Percentiles rank a stretch among this genome's conserved stretches.
Evolutionary conservation across 2,797 vertebrate genomes (phyloP).

Genomic region (Leptodactylus fallax): DNA sequence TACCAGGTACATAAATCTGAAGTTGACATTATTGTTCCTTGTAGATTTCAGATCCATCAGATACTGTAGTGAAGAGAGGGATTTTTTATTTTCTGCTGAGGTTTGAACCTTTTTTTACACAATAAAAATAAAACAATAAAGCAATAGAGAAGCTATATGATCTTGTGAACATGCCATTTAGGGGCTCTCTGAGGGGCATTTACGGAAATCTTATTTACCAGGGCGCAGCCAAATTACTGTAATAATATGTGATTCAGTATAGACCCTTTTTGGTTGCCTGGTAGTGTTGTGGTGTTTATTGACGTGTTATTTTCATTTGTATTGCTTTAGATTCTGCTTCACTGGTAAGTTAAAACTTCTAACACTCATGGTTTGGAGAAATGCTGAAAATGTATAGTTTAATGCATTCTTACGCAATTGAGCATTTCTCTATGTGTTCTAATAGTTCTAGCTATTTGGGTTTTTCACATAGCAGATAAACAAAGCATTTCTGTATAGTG

Average conservation of each 20-base stretch:
- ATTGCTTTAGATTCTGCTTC: background rate
- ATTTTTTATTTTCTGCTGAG: background rate
- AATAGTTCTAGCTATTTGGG: background rate
- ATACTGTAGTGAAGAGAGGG: too few relatives aligned
- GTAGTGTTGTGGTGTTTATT: background rate
- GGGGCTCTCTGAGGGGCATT: background rate
- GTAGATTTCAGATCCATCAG: too few relatives aligned
- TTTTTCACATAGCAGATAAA: background rate
- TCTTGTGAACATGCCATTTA: background rate
- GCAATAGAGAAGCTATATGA: background rate
- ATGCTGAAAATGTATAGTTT: background rate
- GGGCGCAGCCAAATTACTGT: background rate
- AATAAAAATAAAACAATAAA: background rate
- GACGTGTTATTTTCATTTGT: background rate
- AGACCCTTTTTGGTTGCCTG: background rate
- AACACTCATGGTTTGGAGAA: background rate
- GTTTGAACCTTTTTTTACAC: background rate
- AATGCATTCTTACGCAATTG: background rate
- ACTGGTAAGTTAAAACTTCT: background rate
- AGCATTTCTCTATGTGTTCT: background rate
- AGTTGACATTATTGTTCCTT: background rate
- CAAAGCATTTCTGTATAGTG: background rate
- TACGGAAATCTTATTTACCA: background rate
- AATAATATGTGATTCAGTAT: background rate
- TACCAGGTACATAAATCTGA: too few relatives aligned